Evolutionary conservation across 2,113 vertebrate genomes (phyloP), one percentile per base, ranked within the genome.

Genomic region (Coptodon rendalli): DNA sequence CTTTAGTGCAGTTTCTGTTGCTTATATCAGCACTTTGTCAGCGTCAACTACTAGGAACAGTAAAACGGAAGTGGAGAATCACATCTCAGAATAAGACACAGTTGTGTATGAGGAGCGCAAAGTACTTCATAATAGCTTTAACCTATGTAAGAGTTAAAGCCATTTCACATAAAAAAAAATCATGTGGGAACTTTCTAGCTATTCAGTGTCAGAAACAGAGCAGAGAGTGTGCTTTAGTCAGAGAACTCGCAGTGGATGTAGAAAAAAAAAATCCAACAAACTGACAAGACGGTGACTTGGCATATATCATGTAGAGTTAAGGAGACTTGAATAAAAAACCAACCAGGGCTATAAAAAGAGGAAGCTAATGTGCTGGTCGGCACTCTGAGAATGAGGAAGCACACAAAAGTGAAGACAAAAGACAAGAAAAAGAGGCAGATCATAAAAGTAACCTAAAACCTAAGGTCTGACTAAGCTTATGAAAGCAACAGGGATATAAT

Each of bases 321-420:
- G 38, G 63, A 6, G 19, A 78, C 45, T 7, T 31, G 3, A 81
- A 78, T 9, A 80, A 9, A 9, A 4, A 66, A 82, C 31, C 57
- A 59, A 50, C 3, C 7, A 5, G 7, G 9, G 34, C 11, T 27
- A 57, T 14, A 66, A 83, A 83, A 85, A 66, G 31, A 50, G 86
- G 93, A 92, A 93, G 27, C 6, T 7, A 59, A 78, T 13, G 53
- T 80, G 27, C 12, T 10, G 27, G 53, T 93, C 84, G 66, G 90
- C 89, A 82, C 6, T 59, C 29, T 48, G 43, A 88, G 14, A 91
- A 90, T 84, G 36, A 36, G 53, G 89, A 94, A 93, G 79, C n/a
- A 40, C 50, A 73, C 57, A 13, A 90, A 89, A 85, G 87, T 8
- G 6, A 88, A 90, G n/a, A 38, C 34, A 66, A 76, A 27, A 13